phyloP scores from a whole-genome alignment of 2,797 vertebrate species.

The Halcyon leucocephala region DNA sequence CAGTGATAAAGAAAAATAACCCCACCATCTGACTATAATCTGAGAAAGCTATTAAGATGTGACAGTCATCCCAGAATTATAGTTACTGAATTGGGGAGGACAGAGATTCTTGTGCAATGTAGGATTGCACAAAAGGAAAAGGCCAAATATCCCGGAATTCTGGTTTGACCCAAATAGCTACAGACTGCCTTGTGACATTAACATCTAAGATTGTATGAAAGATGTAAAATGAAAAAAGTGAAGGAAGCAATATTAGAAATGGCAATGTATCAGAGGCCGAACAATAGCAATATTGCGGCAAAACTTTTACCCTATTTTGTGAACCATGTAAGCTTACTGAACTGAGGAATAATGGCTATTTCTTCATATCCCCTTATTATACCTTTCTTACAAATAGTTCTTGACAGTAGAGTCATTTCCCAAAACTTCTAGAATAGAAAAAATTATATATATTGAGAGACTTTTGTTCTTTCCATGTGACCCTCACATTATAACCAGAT shows the following conservation, averaged over 20 bases:
- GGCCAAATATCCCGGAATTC: neutral
- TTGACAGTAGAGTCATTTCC: conserved; percentile 40
- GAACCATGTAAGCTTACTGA: neutral
- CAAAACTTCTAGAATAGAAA: conserved; percentile 36
- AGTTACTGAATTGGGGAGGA: neutral
- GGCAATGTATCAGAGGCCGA: neutral
- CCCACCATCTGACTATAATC: neutral
- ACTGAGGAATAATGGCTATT: conserved; percentile 25
- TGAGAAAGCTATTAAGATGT: neutral
- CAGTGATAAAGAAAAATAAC: neutral
- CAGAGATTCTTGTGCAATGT: neutral
- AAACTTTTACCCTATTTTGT: conserved; percentile 19
- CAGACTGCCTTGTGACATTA: neutral
- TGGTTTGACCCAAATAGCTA: neutral
- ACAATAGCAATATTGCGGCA: neutral
- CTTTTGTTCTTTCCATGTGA: conserved; percentile 41
- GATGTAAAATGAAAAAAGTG: neutral
- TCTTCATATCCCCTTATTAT: conserved; percentile 27
- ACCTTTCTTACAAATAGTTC: conserved; percentile 28
- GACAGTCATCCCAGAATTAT: neutral
- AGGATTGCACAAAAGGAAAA: neutral
- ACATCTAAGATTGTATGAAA: neutral
- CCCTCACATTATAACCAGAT: conserved; percentile 66
- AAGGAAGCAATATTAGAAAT: conserved; percentile 39
- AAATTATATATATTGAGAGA: neutral